These are phyloP conservation scores for Apis mellifera DNA, from an alignment of 1,140 invertebrate species.

Conservation along the genomic window Amel_HAv3.1 CM009937.2:13098501-13099000, in stretches of 20 bases:
- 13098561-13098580: background rate
- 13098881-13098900: background rate
- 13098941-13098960: background rate
- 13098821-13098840: slow-evolving; percentile 24
- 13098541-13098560: background rate
- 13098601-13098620: background rate
- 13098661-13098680: background rate
- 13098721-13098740: slow-evolving; percentile 38
- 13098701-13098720: slow-evolving; percentile 44
- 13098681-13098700: slow-evolving; percentile 31
- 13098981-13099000: too few relatives aligned
- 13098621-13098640: too few relatives aligned
- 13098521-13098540: background rate
- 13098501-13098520: slow-evolving; percentile 18
- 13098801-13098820: slow-evolving; percentile 53
- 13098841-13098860: background rate
- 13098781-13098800: slow-evolving; percentile 18
- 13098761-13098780: slow-evolving; percentile 51
- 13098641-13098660: too few relatives aligned
- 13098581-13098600: background rate
- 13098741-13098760: slow-evolving; percentile 52
- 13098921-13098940: background rate
- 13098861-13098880: too few relatives aligned
- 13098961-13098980: too few relatives aligned
- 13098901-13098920: background rate